Conservation (phyloP, 2,113 vertebrate genomes). For the Stigmatopora argus region DNA sequence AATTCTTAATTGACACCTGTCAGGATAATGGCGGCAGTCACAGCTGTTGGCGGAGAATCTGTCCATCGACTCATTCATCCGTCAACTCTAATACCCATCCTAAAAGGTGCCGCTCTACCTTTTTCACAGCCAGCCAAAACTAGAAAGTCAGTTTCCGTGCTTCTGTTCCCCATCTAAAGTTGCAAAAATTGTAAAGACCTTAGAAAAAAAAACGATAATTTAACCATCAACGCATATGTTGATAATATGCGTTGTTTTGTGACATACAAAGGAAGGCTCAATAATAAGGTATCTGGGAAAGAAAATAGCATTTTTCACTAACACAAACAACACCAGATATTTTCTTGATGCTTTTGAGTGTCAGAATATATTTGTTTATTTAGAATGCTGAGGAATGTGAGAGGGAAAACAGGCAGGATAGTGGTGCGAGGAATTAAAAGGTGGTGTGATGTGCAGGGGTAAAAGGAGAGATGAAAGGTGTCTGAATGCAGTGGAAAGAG, state of each 20-base stretch:
- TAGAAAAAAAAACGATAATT: background rate
- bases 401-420: conserved; percentile 36
- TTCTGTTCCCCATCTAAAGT: background rate
- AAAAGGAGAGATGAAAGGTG: conserved; percentile 42
- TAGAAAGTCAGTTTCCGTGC: conserved; percentile 11
- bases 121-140: conserved; percentile 10
- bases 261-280: background rate
- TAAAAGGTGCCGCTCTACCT: conserved; percentile 74
- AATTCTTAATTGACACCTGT: conserved; percentile 99
- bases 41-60: conserved; percentile 92
- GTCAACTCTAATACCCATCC: conserved; percentile 97
- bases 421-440: conserved; percentile 26
- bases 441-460: conserved; percentile 29
- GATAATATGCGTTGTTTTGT: conserved; percentile 16
- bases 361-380: conserved; percentile 35
- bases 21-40: conserved; percentile 81
- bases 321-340: background rate
- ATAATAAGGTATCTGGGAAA: too few relatives aligned
- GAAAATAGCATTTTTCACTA: too few relatives aligned
- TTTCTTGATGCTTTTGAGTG: conserved; percentile 31
- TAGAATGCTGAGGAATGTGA: conserved; percentile 21
- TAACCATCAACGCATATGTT: conserved; percentile 5
- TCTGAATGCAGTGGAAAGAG: conserved; percentile 26
- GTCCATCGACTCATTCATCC: conserved; percentile 94
- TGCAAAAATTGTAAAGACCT: background rate